These are phyloP conservation scores for Anolis carolinensis DNA, from an alignment of 2,113 vertebrate species.

Conservation along the genomic window DNA sequence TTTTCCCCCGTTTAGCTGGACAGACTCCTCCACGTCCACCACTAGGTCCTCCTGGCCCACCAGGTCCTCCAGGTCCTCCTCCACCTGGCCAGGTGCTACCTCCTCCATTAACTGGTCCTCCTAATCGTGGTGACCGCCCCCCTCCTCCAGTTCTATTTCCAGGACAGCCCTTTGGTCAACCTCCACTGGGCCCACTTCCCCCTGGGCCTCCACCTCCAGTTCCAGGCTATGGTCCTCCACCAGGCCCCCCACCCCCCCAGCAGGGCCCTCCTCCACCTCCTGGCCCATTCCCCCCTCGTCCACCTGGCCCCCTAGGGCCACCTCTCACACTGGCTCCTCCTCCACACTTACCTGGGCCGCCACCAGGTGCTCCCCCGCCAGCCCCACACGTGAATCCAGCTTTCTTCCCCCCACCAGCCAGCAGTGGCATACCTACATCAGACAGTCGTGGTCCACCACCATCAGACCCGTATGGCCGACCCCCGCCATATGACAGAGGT, in stretches of 20 bases:
- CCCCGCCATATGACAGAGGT: constrained; percentile 94
- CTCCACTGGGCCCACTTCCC: constrained; percentile 91
- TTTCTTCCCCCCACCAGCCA: constrained; percentile 96
- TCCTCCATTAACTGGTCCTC: constrained; percentile 91
- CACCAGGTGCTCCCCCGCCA: constrained; percentile 94
- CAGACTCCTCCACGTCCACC: constrained; percentile 95
- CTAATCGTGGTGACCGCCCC: constrained; percentile 93
- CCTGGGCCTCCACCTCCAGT: constrained; percentile 97
- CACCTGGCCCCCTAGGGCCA: constrained; percentile 92
- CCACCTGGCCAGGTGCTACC: constrained; percentile 95
- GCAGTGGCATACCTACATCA: constrained; percentile 91
- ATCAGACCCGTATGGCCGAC: constrained; percentile 92
- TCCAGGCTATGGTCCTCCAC: constrained; percentile 90
- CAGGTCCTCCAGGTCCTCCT: constrained; percentile 92
- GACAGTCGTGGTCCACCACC: constrained; percentile 93
- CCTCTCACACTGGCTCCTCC: constrained; percentile 94
- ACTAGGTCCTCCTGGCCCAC: constrained; percentile 92
- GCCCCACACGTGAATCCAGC: constrained; percentile 98
- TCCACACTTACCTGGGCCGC: constrained; percentile 95
- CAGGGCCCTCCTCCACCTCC: constrained; percentile 94
- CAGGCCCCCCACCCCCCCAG: constrained; percentile 93
- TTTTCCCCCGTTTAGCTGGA: constrained; percentile 78
- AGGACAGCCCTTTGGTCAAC: constrained; percentile 95
- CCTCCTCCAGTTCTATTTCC: constrained; percentile 97
- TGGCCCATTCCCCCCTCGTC: constrained; percentile 93